phyloP scores from a whole-genome alignment of 2,113 vertebrate species.

The Procavia capensis region DNA sequence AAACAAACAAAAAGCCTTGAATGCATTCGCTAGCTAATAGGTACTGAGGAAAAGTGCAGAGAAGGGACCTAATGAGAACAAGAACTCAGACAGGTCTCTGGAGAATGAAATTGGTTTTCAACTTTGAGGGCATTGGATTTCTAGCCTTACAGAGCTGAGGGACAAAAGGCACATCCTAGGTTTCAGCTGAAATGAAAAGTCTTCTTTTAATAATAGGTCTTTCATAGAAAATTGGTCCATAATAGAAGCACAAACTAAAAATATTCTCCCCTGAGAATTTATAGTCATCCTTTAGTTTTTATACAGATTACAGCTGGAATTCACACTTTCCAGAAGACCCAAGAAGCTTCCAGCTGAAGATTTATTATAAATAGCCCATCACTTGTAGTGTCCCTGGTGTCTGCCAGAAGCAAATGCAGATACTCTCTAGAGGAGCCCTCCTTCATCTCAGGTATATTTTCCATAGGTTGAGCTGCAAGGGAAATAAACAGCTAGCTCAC shows the following conservation, averaged over 20 bases:
- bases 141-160: background rate
- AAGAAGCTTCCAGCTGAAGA: background rate
- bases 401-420: background rate
- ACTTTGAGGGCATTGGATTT: background rate
- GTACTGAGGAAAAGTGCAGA: background rate
- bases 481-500: background rate
- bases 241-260: constrained; percentile 39
- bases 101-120: background rate
- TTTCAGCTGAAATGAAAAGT: background rate
- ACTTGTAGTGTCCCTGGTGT: background rate
- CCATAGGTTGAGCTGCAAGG: background rate
- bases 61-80: background rate
- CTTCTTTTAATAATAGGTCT: background rate
- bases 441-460: background rate
- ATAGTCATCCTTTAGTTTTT: background rate
- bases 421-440: background rate
- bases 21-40: background rate
- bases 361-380: background rate
- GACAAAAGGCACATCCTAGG: constrained; percentile 27
- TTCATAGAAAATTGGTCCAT: background rate
- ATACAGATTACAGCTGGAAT: background rate
- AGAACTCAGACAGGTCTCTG: background rate
- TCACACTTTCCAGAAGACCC: background rate
- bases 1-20: background rate
- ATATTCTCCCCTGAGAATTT: constrained; percentile 2